Base-by-base conservation (phyloP, 1,140 invertebrate genomes). In the Ceratina japonica region DNA sequence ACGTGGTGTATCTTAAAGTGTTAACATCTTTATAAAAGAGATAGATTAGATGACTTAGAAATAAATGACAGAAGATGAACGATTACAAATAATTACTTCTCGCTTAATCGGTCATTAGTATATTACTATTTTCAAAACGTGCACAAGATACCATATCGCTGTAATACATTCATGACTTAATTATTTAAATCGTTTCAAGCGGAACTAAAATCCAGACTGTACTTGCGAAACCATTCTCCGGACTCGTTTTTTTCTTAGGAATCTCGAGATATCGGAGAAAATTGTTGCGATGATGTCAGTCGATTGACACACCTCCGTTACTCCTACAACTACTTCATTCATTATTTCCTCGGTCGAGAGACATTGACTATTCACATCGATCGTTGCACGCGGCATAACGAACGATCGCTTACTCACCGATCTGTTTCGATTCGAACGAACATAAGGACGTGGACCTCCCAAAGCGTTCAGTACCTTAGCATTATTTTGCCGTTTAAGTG, bases 261-360 rank as follows among this genome's bases (percentile, higher is more conserved):
- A n/a, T 16, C 13, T 24, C 2, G 13, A 10, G 24, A 15, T 52
- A 13, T 24, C 44, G 52, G 7, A 54, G 20, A 22, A 54, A 79
- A 69, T 15, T 51, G 63, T 31, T 79, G 44, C 4, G 52, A 27
- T n/a, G 56, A 58, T 52, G 18, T 69, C 13, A 44, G 24, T 22
- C 37, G 16, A 15, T 22, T 44, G 62, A 76, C 71, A 70, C 31
- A 75, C 54, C 49, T 80, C 22, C 52, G 49, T 71, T 80, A 65
- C 59, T 69, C 56, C 62, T 66, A 31, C 52, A 75, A 71, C 62
- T 18, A 13, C 24, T 75, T 70, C 62, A 76, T 59, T 37, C 27
- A 51, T 65, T 5, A 10, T 16, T 51, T 56, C 44, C 56, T n/a
- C 15, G 18, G 22, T 20, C 15, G n/a, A 2, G 37, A 18, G 37